phyloP scores from a whole-genome alignment of 2,888 invertebrate species.

The Lypha dubia region DNA sequence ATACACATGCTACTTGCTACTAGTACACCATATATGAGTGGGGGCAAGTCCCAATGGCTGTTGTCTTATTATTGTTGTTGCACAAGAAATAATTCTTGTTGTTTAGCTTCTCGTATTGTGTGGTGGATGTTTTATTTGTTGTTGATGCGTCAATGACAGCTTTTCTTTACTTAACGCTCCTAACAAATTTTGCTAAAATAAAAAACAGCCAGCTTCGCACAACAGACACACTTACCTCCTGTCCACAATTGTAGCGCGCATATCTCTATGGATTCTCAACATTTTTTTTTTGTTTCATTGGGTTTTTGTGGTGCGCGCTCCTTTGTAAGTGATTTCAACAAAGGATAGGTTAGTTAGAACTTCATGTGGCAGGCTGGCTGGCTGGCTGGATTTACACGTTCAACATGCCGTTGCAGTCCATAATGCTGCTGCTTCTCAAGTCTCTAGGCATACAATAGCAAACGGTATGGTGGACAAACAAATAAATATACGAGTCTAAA shows the following conservation, averaged over 20 bases:
- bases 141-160: constrained; percentile 47
- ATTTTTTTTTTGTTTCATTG: background rate
- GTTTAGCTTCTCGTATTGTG: constrained; percentile 14
- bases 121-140: constrained; percentile 46
- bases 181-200: constrained; percentile 26
- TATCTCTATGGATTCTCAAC: constrained; percentile 58
- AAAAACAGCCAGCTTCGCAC: background rate
- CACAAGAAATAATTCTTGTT: constrained; percentile 17
- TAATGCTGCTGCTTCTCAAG: constrained; percentile 32
- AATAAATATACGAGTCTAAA: constrained; percentile 12
- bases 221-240: background rate
- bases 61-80: constrained; percentile 52
- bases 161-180: constrained; percentile 27
- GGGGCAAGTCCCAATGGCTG: constrained; percentile 56
- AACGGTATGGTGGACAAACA: background rate
- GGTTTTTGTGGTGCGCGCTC: constrained; percentile 8
- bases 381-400: background rate
- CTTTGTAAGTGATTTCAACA: constrained; percentile 25
- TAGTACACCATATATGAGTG: constrained; percentile 1
- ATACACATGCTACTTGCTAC: constrained; percentile 17
- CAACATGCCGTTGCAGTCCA: constrained; percentile 41
- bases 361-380: background rate
- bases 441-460: constrained; percentile 36
- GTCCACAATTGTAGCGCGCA: constrained; percentile 49
- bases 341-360: constrained; percentile 25